Percentiles rank a stretch among this genome's conserved stretches.
phyloP scores from a whole-genome alignment of 2,113 vertebrate genomes.

The Notothenia coriiceps region DNA sequence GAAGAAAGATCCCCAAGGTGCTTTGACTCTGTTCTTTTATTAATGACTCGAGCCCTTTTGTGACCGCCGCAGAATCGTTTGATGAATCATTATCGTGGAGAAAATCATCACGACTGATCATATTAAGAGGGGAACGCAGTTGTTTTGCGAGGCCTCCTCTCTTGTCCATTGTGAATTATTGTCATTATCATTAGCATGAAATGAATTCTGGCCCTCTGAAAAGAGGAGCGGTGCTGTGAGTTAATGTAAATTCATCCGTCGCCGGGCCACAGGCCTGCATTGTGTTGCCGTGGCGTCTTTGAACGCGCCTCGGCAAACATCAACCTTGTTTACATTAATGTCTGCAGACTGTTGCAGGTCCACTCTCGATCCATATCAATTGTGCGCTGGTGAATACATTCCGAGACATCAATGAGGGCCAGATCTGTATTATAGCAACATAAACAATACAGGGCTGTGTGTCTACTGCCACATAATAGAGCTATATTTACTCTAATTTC shows the following conservation, averaged over 20 bases:
- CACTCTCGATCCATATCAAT: slow-evolving; percentile 92
- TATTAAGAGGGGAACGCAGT: slow-evolving; percentile 74
- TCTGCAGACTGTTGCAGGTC: slow-evolving; percentile 89
- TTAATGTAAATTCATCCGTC: slow-evolving; percentile 67
- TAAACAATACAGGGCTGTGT: slow-evolving; percentile 53
- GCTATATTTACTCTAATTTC: slow-evolving; percentile 42
- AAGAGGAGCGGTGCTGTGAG: slow-evolving; percentile 23
- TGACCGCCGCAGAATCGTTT: slow-evolving; percentile 72
- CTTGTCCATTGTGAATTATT: slow-evolving; percentile 76
- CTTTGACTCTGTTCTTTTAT: slow-evolving; percentile 84
- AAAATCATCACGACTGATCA: slow-evolving; percentile 77
- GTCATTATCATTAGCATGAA: slow-evolving; percentile 76
- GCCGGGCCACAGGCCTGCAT: slow-evolving; percentile 48
- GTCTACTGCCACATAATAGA: slow-evolving; percentile 36
- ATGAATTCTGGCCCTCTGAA: slow-evolving; percentile 68
- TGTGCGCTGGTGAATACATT: slow-evolving; percentile 91
- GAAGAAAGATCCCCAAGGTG: slow-evolving; percentile 73
- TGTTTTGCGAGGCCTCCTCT: slow-evolving; percentile 71
- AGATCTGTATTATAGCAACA: slow-evolving; percentile 39
- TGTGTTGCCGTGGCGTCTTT: slow-evolving; percentile 49
- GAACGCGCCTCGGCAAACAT: slow-evolving; percentile 83
- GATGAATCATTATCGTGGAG: slow-evolving; percentile 81
- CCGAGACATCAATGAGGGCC: slow-evolving; percentile 82
- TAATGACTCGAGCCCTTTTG: slow-evolving; percentile 83
- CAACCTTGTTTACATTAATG: slow-evolving; percentile 91